Conservation (phyloP, 2,888 invertebrate genomes). For the Alloscopus bannaensis region DNA sequence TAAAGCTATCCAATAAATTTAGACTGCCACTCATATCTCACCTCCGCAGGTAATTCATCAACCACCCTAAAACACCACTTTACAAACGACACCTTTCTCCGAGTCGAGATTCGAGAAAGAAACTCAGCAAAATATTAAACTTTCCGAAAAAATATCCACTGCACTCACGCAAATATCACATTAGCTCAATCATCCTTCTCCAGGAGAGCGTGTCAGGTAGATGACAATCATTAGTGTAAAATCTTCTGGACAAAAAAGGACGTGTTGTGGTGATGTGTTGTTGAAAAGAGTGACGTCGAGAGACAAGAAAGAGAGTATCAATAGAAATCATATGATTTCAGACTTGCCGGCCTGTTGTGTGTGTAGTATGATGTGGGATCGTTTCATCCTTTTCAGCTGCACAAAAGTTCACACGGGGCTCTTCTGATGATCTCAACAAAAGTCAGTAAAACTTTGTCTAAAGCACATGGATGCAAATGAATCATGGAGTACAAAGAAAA, state of each 20-base stretch:
- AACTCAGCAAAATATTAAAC: not conserved
- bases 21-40: too few relatives aligned
- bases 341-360: conserved; percentile 29
- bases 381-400: too few relatives aligned
- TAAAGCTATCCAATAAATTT: too few relatives aligned
- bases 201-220: not conserved
- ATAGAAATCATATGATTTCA: conserved; percentile 14
- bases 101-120: not conserved
- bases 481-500: too few relatives aligned
- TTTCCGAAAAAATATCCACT: not conserved
- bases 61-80: too few relatives aligned
- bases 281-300: not conserved
- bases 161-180: not conserved
- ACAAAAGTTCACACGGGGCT: too few relatives aligned
- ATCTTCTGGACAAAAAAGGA: not conserved
- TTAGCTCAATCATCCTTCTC: not conserved
- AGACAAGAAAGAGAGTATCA: not conserved
- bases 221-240: not conserved
- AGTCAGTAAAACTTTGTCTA: too few relatives aligned
- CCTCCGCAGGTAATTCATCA: too few relatives aligned
- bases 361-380: too few relatives aligned
- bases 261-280: not conserved
- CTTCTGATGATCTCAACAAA: too few relatives aligned
- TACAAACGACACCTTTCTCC: too few relatives aligned
- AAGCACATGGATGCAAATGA: too few relatives aligned